These are phyloP conservation scores for Ophion slaviceki DNA, from an alignment of 2,888 invertebrate genomes.

Conservation along the genomic window DNA sequence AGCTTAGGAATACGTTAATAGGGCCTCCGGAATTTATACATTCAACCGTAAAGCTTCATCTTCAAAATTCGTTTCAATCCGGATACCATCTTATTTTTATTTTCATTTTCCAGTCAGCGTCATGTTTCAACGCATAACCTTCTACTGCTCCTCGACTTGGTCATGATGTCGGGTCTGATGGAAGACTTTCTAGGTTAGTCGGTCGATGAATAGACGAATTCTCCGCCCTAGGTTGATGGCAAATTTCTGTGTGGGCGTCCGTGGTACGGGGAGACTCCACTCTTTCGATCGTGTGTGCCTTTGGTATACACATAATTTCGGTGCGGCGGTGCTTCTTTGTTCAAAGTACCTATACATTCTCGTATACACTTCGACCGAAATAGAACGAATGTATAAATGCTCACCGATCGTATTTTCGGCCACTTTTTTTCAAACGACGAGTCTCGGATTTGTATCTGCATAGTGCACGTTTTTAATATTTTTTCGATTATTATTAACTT, in stretches of 20 bases:
- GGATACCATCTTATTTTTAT: too few relatives aligned
- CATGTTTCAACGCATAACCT: conserved; percentile 36
- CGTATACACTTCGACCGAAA: conserved; percentile 11
- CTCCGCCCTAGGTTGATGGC: neutral
- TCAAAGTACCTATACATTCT: neutral
- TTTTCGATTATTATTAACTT: too few relatives aligned
- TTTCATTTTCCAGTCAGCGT: too few relatives aligned
- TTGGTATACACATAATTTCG: neutral
- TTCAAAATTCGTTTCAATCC: neutral
- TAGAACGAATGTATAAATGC: conserved; percentile 14
- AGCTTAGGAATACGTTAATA: neutral
- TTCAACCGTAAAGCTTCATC: neutral
- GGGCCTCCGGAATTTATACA: neutral
- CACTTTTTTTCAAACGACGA: neutral
- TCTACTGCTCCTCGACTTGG: conserved; percentile 44
- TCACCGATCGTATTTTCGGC: neutral
- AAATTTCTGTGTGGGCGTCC: neutral
- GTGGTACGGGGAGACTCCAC: neutral
- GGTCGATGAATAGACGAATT: conserved; percentile 44
- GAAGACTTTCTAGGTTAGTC: conserved; percentile 58
- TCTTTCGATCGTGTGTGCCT: conserved; percentile 21
- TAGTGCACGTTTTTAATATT: neutral
- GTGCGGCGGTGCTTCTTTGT: conserved; percentile 31
- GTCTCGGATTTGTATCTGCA: neutral
- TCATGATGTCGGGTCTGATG: conserved; percentile 55